Conservation (phyloP, 2,888 invertebrate species). For the Elysia crispata region DNA sequence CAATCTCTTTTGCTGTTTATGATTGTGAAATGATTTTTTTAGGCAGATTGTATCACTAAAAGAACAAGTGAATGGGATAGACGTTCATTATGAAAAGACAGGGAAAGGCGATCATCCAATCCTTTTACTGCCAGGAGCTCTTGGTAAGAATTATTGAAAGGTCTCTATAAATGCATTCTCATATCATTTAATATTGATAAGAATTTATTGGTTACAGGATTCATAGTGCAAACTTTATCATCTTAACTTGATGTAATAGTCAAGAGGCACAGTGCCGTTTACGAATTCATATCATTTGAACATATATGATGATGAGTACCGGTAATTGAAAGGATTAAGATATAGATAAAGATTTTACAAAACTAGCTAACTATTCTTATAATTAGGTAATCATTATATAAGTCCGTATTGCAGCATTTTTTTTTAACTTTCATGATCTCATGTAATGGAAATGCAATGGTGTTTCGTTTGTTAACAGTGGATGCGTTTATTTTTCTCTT, state of each 20-base stretch:
- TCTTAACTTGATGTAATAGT: neutral
- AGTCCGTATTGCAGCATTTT: too few relatives aligned
- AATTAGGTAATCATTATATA: too few relatives aligned
- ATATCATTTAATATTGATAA: neutral
- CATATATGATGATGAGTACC: too few relatives aligned
- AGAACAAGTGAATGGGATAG: conserved; percentile 81
- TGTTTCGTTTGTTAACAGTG: too few relatives aligned
- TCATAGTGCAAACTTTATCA: neutral
- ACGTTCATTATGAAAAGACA: conserved; percentile 83
- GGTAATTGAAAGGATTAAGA: too few relatives aligned
- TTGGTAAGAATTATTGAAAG: conserved; percentile 79
- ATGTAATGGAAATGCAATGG: too few relatives aligned
- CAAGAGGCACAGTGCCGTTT: too few relatives aligned
- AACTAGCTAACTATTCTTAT: too few relatives aligned
- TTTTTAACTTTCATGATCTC: too few relatives aligned
- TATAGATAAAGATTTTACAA: too few relatives aligned
- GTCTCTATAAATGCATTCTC: neutral
- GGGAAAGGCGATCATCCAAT: conserved; percentile 83
- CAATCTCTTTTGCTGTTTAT: too few relatives aligned
- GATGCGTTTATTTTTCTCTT: too few relatives aligned
- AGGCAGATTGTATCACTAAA: conserved; percentile 59
- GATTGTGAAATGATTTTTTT: conserved; percentile 46
- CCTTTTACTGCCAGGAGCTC: conserved; percentile 87
- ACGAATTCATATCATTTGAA: neutral
- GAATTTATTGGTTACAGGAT: neutral